Base-by-base conservation (phyloP, 2,113 vertebrate genomes). In the Poicephalus meyeri region DNA sequence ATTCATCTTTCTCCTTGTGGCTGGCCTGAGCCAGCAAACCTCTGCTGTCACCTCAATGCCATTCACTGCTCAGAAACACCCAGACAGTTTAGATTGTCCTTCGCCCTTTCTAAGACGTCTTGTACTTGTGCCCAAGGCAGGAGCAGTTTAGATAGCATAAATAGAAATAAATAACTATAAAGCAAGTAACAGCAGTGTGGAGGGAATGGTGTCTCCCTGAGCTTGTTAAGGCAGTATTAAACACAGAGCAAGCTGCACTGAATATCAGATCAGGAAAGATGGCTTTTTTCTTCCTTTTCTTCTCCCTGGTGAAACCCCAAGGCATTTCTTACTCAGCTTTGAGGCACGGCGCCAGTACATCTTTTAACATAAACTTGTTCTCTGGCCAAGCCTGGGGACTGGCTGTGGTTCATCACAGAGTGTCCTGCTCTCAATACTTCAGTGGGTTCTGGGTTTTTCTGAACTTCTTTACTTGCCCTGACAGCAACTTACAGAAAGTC, bases 131-230 rank as follows among this genome's bases (percentile, higher is more conserved):
- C 84, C 74, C 81, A 76, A 71, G 78, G 74, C 88, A 82, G 85
- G 56, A 93, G 47, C 52, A 31, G 50, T 82, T 93, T 47, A 93
- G 90, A 88, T 53, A 82, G 74, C 81, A 61, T 65, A 91, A 76
- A 85, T 25, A 87, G 92, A 94, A 96, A 94, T 60, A 94, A 96
- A 94, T 60, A 94, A 85, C 90, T 86, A 69, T 96, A 82, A 94
- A 93, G 65, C 89, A 91, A 91, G 60, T 56, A 89, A 41, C 63
- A 89, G 85, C 61, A 76, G 56, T 6, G 0, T 24, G 28, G 47
- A 91, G 58, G 66, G 85, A 94, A 86, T 0, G 0, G 79, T 41
- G 1, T 87, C 78, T 91, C 89, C 82, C 25, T 16, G 47, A 80
- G 81, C 44, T 39, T 37, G 28, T 90, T 93, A 80, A 61, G 77